Base-by-base conservation (phyloP, 92 coral and sea anemone species). In the Chrysogorgia sp. region DNA sequence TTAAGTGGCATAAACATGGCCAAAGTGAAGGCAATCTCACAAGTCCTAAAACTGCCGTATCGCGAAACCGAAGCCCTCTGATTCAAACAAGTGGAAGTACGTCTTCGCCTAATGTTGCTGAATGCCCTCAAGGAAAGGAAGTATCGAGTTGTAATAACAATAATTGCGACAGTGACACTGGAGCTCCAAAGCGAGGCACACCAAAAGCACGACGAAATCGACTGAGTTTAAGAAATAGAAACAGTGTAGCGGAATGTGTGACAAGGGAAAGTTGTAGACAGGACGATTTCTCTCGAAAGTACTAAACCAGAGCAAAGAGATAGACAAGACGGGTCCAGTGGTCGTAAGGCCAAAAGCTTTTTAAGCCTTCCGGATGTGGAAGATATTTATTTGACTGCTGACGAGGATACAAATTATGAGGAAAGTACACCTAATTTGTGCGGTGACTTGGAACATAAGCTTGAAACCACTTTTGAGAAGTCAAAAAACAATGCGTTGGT, bases 371-470 rank as follows among this genome's bases (percentile, higher is more conserved):
- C 60, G 28, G 76, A 69, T 3, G 76, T 30, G n/a, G 79, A 72
- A 20, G 79, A 72, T 37, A 65, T 56, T 53, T 72, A 72, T 72
- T 72, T 72, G 43, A 72, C 79, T 34, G 79, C 79, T 17, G 79
- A 72, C 28, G 79, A 72, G 12, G 66, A 34, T 59, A 21, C 65
- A 32, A 34, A 26, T 15, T 2, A 47, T 6, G 17, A n/a, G n/a
- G n/a, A 41, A 10, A 26, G 76, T 21, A 26, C 59, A 45, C 48
- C 60, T 25, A 48, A 69, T 5, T 25, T 69, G 34, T 45, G 1
- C 30, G 56, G 21, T 0, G 61, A 47, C 21, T 29, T 40, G 7
- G 55, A 17, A 25, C 40, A 45, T 40, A 33, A 24, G 30, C 35
- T 28, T 23, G 24, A 13, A 35, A 9, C 10, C 1, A 40, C 17